Conservation (phyloP, 2,888 invertebrate species). For the Acrocera orbiculus region DNA sequence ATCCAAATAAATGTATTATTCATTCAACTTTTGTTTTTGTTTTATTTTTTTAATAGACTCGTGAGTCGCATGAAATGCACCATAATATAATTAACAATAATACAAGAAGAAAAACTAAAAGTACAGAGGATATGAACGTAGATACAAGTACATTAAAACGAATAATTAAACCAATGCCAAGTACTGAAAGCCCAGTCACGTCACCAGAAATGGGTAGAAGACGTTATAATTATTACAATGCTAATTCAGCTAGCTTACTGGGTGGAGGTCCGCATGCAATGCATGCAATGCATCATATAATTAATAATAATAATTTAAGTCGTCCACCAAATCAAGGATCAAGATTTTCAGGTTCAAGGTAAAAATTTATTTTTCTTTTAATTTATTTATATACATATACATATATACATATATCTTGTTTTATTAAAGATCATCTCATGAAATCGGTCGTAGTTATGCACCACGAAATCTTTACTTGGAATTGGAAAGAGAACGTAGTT, state of each 20-base stretch:
- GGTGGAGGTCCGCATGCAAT: constrained; percentile 44
- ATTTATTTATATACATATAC: background rate
- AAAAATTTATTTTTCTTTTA: constrained; percentile 11
- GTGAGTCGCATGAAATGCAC: constrained; percentile 53
- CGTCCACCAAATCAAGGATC: constrained; percentile 46
- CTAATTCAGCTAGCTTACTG: constrained; percentile 27
- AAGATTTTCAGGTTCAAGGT: constrained; percentile 46
- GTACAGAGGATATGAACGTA: constrained; percentile 75
- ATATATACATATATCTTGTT: background rate
- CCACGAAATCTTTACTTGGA: constrained; percentile 61
- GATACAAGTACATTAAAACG: constrained; percentile 54
- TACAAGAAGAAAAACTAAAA: constrained; percentile 67
- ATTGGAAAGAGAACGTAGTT: constrained; percentile 48
- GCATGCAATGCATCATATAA: constrained; percentile 36
- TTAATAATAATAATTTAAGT: constrained; percentile 39
- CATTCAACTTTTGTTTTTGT: constrained; percentile 2
- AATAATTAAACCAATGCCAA: constrained; percentile 88
- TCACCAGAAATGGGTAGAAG: constrained; percentile 80
- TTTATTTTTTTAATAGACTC: constrained; percentile 24
- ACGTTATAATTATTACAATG: constrained; percentile 49
- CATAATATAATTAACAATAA: constrained; percentile 58
- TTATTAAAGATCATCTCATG: constrained; percentile 45
- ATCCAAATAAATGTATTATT: constrained; percentile 1
- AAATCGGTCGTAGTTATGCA: constrained; percentile 53
- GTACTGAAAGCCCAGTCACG: constrained; percentile 73